Percentiles rank a stretch among this genome's conserved stretches.
Conservation (phyloP, 2,888 invertebrate species). For the Tolmerus cingulatus region DNA sequence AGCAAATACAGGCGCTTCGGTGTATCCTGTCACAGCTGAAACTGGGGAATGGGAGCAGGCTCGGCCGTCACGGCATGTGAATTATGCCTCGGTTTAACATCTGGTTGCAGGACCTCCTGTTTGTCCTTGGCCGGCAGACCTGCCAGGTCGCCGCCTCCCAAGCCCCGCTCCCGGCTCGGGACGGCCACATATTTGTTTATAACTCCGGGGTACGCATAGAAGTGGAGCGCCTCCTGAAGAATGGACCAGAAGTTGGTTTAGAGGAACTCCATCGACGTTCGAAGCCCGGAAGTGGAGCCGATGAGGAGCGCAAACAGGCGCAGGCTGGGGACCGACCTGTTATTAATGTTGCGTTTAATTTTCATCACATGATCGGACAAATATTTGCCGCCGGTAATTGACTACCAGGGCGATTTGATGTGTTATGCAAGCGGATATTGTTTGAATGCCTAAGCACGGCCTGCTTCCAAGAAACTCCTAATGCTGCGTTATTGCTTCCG, state of each 20-base stretch:
- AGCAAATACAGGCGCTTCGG: slow-evolving; percentile 12
- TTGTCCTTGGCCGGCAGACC: slow-evolving; percentile 11
- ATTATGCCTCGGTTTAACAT: neutral
- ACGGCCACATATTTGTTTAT: neutral
- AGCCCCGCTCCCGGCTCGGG: neutral
- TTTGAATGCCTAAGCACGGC: slow-evolving; percentile 2
- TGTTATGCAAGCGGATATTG: slow-evolving; percentile 28
- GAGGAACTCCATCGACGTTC: neutral
- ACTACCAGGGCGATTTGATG: slow-evolving; percentile 39
- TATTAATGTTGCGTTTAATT: slow-evolving; percentile 45
- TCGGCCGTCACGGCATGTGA: neutral
- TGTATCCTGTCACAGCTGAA: neutral
- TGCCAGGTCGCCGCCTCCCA: neutral
- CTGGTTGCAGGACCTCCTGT: slow-evolving; percentile 15
- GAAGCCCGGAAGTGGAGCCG: slow-evolving; percentile 1
- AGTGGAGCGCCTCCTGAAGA: neutral
- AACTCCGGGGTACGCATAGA: neutral
- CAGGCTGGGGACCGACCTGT: slow-evolving; percentile 10
- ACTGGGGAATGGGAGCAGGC: neutral
- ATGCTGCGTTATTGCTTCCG: neutral
- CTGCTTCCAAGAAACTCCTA: neutral
- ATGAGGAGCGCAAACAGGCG: slow-evolving; percentile 6
- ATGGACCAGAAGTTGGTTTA: neutral
- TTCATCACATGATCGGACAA: slow-evolving; percentile 44
- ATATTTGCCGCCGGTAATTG: slow-evolving; percentile 45